phyloP scores from a whole-genome alignment of 2,797 vertebrate species.

The Pyrocephalus nanus region DNA sequence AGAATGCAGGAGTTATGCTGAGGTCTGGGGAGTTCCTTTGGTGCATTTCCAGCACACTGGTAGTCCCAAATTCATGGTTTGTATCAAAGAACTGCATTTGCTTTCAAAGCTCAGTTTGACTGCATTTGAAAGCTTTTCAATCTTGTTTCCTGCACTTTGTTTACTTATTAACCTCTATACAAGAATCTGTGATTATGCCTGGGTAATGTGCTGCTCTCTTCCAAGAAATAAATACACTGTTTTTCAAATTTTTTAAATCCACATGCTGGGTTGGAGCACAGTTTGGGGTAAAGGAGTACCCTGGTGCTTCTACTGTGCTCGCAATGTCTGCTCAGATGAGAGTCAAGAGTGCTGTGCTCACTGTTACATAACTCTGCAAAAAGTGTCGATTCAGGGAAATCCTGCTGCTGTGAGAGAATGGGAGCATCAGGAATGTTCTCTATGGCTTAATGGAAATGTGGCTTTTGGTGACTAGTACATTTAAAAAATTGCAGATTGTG shows the following conservation, averaged over 20 bases:
- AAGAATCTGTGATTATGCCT: not conserved
- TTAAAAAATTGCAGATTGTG: not conserved
- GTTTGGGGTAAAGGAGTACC: not conserved
- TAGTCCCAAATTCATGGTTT: not conserved
- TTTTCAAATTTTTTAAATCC: not conserved
- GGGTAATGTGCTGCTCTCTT: not conserved
- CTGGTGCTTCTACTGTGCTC: not conserved
- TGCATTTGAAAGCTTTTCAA: not conserved
- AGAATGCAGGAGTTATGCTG: not conserved
- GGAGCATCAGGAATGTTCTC: conserved; percentile 23
- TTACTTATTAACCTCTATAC: not conserved
- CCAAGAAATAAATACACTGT: not conserved
- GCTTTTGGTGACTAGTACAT: not conserved
- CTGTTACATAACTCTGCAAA: conserved; percentile 12
- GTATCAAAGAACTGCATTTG: not conserved
- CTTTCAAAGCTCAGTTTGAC: not conserved
- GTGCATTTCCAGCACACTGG: not conserved
- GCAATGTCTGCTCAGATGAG: not conserved
- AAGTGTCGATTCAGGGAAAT: conserved; percentile 33
- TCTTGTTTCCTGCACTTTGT: conserved; percentile 10
- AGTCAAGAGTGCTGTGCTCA: not conserved
- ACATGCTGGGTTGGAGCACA: not conserved
- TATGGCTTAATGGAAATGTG: not conserved
- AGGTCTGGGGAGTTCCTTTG: conserved; percentile 13
- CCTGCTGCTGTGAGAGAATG: not conserved